Base-by-base conservation (phyloP, 2,797 vertebrate species). In the Pangasius sanitwongsei region DNA sequence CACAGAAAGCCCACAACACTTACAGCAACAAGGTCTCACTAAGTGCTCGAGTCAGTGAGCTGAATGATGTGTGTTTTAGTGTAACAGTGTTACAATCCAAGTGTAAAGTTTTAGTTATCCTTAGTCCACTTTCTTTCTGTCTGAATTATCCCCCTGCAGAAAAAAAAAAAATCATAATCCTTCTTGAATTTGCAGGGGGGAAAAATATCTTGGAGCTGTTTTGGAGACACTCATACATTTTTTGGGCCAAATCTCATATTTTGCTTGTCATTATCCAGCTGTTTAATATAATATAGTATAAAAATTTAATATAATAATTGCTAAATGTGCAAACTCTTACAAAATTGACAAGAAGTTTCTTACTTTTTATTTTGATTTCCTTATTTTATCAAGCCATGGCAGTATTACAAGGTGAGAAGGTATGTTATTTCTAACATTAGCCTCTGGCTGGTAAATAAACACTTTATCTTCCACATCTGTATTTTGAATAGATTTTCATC, bases 391-490 rank as follows among this genome's bases (percentile, higher is more conserved):
- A 37, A 61, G 9, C 0, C 18, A 2, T 61, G 80, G 2, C 20
- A 23, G 77, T 41, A 41, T 25, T 28, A 16, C 2, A 83, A 61
- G 34, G 80, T 61, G 12, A 63, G 13, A 63, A 61, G 3, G 50
- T 59, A 25, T 61, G 59, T 86, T 85, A 50, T 80, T 53, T 34
- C 34, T 83, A 53, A 28, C 55, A 28, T 12, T 75, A 50, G 25
- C 74, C 75, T 34, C 80, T 37, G 87, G 53, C 9, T 55, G 53
- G 82, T 74, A 84, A 89, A 82, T 69, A 84, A 89, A 89, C 12
- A 41, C 34, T 84, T 88, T 37, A 85, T 88, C 63, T 82, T 55
- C 34, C 41, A 20, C 7, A 41, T 80, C 4, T 44, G 70, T 48
- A 4, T 53, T 87, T 34, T 53, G 9, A 87, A 87, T 34, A 77